Evolutionary conservation across 2,113 vertebrate genomes (phyloP), one percentile per base, ranked within the genome.

Genomic region (Cyprinodon variegatus): DNA sequence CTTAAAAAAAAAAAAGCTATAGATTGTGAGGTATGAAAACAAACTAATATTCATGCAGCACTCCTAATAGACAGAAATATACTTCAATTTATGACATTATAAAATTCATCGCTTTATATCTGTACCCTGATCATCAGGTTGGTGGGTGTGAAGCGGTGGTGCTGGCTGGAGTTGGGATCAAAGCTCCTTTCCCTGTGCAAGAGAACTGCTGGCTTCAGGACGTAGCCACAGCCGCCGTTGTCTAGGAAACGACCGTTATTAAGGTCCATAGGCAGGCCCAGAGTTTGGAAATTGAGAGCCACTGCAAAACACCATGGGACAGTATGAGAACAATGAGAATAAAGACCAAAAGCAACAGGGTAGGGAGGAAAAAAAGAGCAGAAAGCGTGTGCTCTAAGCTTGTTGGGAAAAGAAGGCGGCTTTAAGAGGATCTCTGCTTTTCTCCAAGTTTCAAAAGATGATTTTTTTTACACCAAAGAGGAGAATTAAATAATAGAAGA

Each of bases 251-350:
- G 96, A 17, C 96, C 96, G 57, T 92, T 90, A 72, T 96, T 95
- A 77, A 98, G 75, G 76, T 97, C 95, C 96, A 97, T 97, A 7
- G 93, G 81, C 38, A 91, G 0, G 79, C 95, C 95, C 0, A 80
- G 77, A 3, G 95, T 96, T 84, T 97, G 96, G 88, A 96, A 97
- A 91, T 98, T 97, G 75, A 98, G 92, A 40, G 96, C 96, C 93
- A 96, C 97, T 97, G 83, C 29, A 86, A 86, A 83, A 88, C 48
- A 82, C 39, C 39, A 76, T 0, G 61, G 39, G 66, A 81, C 29
- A 80, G 50, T 67, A 12, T 66, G 60, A 29, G 1, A 74, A 86
- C 66, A 67, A 61, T 61, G 40, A 76, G 20, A 77, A 60, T 0
- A 11, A 74, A 43, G 13, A 53, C 62, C 46, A 46, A 57, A 57